Evolutionary conservation across 2,113 vertebrate genomes (phyloP).

Genomic region (Cranoglanis bouderius): DNA sequence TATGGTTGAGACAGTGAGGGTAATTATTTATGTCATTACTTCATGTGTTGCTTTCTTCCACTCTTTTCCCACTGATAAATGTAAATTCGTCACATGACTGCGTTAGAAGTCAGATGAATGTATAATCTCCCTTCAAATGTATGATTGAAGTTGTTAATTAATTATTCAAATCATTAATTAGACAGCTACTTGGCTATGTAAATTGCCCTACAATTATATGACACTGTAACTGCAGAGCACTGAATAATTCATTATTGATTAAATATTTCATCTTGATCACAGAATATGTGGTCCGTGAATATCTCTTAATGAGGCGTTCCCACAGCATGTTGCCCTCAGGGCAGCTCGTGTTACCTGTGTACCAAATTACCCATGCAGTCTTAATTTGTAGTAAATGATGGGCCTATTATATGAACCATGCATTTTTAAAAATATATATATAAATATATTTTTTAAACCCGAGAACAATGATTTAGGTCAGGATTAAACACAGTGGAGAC

Average conservation of each 20-base stretch:
- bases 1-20: neutral
- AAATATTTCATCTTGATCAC: conserved; percentile 52
- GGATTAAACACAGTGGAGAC: neutral
- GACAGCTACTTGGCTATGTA: conserved; percentile 49
- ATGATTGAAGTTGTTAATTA: conserved; percentile 34
- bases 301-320: conserved; percentile 12
- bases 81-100: neutral
- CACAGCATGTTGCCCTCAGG: conserved; percentile 27
- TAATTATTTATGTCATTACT: neutral
- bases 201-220: conserved; percentile 40
- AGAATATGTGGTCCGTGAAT: conserved; percentile 42
- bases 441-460: neutral
- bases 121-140: conserved; percentile 31
- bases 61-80: neutral
- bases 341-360: conserved; percentile 26
- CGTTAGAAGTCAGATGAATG: conserved; percentile 12
- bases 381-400: neutral
- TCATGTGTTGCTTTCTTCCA: neutral
- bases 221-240: conserved; percentile 25
- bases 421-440: neutral
- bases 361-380: conserved; percentile 28
- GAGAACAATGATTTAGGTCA: neutral
- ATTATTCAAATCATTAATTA: conserved; percentile 53
- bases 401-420: neutral
- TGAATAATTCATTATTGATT: conserved; percentile 49